These are phyloP conservation scores for Epicampocera succincta DNA, from an alignment of 2,888 invertebrate genomes.

Conservation along the genomic window DNA sequence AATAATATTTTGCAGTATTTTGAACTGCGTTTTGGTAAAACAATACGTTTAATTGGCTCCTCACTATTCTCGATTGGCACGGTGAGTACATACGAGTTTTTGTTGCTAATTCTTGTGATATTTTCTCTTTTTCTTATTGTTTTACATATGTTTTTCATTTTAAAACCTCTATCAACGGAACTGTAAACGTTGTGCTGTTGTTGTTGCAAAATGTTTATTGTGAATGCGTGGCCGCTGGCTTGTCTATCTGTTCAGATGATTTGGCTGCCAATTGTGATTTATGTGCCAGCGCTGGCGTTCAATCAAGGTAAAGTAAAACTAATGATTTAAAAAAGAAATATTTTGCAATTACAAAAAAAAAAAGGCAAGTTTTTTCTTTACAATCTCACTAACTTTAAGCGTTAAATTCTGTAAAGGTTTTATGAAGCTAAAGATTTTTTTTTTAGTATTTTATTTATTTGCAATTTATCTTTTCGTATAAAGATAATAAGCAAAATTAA, in stretches of 20 bases:
- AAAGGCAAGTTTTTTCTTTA: no score
- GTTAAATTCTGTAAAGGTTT: no score
- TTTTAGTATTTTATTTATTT: no score
- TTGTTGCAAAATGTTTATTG: background rate
- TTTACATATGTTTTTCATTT: slow-evolving; percentile 20
- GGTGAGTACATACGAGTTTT: no score
- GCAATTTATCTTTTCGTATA: no score
- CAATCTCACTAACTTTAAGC: no score
- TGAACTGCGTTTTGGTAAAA: slow-evolving; percentile 87
- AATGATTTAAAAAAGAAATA: no score
- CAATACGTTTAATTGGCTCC: slow-evolving; percentile 87
- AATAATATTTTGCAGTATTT: slow-evolving; percentile 84
- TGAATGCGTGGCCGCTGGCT: slow-evolving; percentile 15
- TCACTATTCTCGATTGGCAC: slow-evolving; percentile 86
- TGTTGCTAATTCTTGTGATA: no score
- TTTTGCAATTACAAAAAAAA: no score
- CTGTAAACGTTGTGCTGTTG: slow-evolving; percentile 18
- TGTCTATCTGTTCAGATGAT: slow-evolving; percentile 72
- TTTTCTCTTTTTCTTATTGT: no score
- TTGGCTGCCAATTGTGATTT: slow-evolving; percentile 83
- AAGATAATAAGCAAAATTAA: no score
- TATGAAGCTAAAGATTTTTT: no score
- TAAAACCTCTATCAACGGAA: slow-evolving; percentile 22
- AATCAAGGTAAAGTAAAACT: slow-evolving; percentile 86
- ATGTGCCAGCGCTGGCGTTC: slow-evolving; percentile 89